These are phyloP conservation scores for Onthophagus sagittarius DNA, from an alignment of 2,888 invertebrate genomes.

Conservation along the genomic window DNA sequence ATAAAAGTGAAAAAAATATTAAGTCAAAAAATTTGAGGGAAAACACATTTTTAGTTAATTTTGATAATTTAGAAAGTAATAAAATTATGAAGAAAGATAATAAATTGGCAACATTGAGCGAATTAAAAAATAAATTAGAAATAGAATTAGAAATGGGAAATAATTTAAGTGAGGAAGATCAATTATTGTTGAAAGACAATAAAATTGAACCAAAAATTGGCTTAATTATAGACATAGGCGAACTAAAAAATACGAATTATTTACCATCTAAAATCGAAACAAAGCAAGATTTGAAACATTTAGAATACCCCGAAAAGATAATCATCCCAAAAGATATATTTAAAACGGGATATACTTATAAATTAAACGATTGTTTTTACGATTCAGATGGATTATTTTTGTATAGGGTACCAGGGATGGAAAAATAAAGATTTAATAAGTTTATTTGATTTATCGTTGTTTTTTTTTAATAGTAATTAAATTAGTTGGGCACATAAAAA, in stretches of 20 bases:
- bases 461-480: conserved; percentile 27
- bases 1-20: conserved; percentile 40
- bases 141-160: conserved; percentile 13
- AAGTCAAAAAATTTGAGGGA: conserved; percentile 19
- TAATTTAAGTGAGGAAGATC: conserved; percentile 15
- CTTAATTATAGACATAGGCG: conserved; percentile 14
- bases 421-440: conserved; percentile 30
- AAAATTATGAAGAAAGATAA: conserved; percentile 1
- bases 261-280: conserved; percentile 24
- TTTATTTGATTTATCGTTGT: conserved; percentile 21
- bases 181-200: conserved; percentile 33
- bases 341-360: conserved; percentile 64
- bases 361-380: conserved; percentile 75
- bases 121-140: background rate
- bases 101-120: conserved; percentile 16
- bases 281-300: conserved; percentile 33
- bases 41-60: conserved; percentile 12
- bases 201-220: conserved; percentile 31
- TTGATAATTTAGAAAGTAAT: no score
- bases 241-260: conserved; percentile 20
- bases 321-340: conserved; percentile 64
- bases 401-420: conserved; percentile 72
- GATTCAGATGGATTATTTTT: conserved; percentile 76
- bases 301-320: conserved; percentile 59
- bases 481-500: conserved; percentile 39